phyloP scores from a whole-genome alignment of 2,797 vertebrate genomes.

The Cryptoblepharus egeriae region DNA sequence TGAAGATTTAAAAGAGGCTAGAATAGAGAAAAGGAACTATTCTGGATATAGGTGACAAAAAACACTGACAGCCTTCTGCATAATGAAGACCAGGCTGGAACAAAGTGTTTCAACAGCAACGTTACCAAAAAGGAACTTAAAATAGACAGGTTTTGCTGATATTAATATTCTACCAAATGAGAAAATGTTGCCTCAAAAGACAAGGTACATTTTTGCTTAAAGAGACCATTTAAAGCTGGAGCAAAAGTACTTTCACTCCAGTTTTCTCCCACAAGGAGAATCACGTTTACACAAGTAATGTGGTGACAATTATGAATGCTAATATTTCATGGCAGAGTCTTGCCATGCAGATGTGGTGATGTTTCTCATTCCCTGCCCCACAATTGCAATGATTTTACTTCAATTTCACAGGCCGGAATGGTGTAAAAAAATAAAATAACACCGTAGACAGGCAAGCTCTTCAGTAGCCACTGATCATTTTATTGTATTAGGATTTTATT shows the following conservation, averaged over 20 bases:
- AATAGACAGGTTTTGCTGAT: conserved; percentile 35
- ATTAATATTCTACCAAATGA: conserved; percentile 30
- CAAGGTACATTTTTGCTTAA: conserved; percentile 28
- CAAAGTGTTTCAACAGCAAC: conserved; percentile 20
- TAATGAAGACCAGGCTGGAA: conserved; percentile 35
- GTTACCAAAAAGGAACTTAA: neutral
- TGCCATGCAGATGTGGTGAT: neutral
- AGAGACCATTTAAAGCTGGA: neutral
- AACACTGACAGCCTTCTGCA: conserved; percentile 43
- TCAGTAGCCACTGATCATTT: neutral
- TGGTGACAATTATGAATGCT: neutral
- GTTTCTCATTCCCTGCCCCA: no score
- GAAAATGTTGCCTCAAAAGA: neutral
- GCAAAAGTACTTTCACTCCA: neutral
- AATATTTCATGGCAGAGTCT: neutral
- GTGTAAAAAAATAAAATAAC: neutral
- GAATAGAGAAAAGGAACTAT: neutral
- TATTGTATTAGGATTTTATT: neutral
- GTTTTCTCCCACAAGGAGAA: neutral
- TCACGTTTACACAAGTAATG: neutral
- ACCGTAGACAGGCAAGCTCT: no score
- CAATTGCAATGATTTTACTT: neutral
- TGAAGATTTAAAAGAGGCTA: conserved; percentile 38
- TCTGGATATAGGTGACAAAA: conserved; percentile 44
- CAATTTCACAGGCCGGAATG: neutral